Evolutionary conservation across 2,113 vertebrate genomes (phyloP).

Genomic region (Calidris pugnax): DNA sequence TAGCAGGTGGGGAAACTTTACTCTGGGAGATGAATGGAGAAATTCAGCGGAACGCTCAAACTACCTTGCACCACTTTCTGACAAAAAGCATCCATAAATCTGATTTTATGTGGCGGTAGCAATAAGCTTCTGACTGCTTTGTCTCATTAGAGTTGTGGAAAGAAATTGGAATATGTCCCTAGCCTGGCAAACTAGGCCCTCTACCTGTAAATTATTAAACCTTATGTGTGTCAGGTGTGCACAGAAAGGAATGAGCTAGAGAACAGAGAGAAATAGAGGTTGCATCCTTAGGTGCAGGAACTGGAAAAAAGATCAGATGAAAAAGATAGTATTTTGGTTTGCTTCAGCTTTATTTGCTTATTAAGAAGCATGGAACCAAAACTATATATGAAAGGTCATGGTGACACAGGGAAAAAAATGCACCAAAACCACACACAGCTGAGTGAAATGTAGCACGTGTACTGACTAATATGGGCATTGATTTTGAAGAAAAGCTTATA

Average conservation of each 20-base stretch:
- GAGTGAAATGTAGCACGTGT: background rate
- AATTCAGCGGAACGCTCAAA: conserved; percentile 21
- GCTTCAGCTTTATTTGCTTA: background rate
- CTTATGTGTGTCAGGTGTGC: conserved; percentile 14
- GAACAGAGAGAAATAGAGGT: background rate
- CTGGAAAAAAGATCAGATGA: background rate
- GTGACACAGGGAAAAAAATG: background rate
- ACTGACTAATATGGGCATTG: background rate
- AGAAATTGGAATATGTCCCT: conserved; percentile 46
- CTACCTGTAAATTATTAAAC: conserved; percentile 57
- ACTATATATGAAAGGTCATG: background rate
- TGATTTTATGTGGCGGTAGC: conserved; percentile 21
- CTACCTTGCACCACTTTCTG: background rate
- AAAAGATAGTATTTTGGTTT: background rate
- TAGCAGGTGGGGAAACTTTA: background rate
- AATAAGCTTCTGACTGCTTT: conserved; percentile 51
- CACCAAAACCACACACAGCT: background rate
- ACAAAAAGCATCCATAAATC: conserved; percentile 50
- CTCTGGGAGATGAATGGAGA: background rate
- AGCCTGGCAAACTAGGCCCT: conserved; percentile 19
- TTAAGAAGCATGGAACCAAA: background rate
- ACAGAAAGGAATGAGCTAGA: background rate
- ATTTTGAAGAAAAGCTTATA: background rate
- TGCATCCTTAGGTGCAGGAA: background rate
- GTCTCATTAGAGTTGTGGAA: conserved; percentile 49